These are phyloP conservation scores for Scarus forsteni DNA, from an alignment of 2,797 vertebrate genomes.

Conservation along the genomic window DNA sequence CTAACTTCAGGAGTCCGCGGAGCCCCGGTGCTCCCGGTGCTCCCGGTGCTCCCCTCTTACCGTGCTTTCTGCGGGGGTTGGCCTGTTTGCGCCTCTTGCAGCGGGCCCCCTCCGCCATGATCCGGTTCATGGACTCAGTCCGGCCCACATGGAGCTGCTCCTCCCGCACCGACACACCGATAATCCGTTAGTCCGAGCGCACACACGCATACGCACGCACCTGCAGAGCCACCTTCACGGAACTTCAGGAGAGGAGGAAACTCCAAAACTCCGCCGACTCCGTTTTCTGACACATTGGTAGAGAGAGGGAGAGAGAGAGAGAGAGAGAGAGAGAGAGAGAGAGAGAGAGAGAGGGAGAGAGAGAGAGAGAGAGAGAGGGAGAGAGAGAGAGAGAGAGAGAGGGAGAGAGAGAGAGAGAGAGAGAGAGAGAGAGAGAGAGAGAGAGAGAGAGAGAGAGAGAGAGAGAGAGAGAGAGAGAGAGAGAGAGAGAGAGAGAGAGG, in stretches of 20 bases:
- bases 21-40: no score
- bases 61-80: conserved; percentile 96
- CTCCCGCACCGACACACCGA: conserved; percentile 87
- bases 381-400: no score
- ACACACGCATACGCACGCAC: no score
- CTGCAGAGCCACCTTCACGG: not conserved
- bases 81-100: conserved; percentile 97
- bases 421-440: no score
- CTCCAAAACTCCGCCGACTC: conserved; percentile 2
- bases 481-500: no score
- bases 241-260: conserved; percentile 1
- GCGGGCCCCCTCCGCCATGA: conserved; percentile 96
- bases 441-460: conserved; percentile 7
- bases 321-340: no score
- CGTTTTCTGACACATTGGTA: conserved; percentile 24
- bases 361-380: not conserved
- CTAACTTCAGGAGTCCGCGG: no score
- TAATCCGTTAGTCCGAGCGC: conserved; percentile 28
- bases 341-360: no score
- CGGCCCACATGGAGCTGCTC: conserved; percentile 86
- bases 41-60: conserved; percentile 85
- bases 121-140: conserved; percentile 94
- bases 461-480: no score
- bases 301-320: conserved; percentile 4
- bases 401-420: no score